Evolutionary conservation across 1,140 invertebrate species (phyloP).

Genomic region (Drosophila sp.): DNA sequence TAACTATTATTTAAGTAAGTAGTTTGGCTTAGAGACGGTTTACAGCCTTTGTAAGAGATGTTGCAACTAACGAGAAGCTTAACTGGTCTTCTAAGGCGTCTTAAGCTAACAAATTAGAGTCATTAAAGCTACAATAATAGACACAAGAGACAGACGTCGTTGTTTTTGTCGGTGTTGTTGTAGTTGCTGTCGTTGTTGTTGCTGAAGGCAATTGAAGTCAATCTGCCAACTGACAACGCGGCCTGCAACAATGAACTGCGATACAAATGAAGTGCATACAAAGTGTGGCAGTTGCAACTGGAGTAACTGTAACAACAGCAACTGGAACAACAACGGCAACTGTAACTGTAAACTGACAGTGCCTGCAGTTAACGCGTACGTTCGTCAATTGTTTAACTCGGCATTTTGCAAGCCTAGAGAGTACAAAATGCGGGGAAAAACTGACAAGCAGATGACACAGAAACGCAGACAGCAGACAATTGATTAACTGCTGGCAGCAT

Average conservation of each 20-base stretch:
- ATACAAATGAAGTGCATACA: slow-evolving; percentile 44
- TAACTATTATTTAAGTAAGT: too few species aligned
- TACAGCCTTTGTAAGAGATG: too few species aligned
- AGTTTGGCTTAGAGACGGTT: too few species aligned
- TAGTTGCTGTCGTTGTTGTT: slow-evolving; percentile 2
- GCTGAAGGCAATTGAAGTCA: slow-evolving; percentile 19
- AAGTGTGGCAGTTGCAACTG: slow-evolving; percentile 41
- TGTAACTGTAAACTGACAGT: slow-evolving; percentile 15
- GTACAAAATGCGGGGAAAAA: background rate
- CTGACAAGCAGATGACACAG: background rate
- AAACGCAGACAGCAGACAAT: slow-evolving; percentile 10
- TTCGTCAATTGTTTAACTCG: slow-evolving; percentile 24
- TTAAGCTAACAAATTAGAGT: slow-evolving; percentile 6
- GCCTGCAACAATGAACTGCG: slow-evolving; percentile 23
- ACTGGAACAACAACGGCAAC: too few species aligned
- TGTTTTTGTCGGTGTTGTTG: slow-evolving; percentile 7
- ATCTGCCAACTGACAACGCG: slow-evolving; percentile 22
- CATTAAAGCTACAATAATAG: slow-evolving; percentile 1
- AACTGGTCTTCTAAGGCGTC: background rate
- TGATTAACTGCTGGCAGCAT: slow-evolving; percentile 23
- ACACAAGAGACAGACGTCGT: background rate
- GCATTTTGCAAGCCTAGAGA: background rate
- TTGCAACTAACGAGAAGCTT: background rate
- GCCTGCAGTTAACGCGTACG: slow-evolving; percentile 4
- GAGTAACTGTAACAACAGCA: background rate